Conservation (phyloP, 2,113 vertebrate species). For the Megaleporinus macrocephalus region DNA sequence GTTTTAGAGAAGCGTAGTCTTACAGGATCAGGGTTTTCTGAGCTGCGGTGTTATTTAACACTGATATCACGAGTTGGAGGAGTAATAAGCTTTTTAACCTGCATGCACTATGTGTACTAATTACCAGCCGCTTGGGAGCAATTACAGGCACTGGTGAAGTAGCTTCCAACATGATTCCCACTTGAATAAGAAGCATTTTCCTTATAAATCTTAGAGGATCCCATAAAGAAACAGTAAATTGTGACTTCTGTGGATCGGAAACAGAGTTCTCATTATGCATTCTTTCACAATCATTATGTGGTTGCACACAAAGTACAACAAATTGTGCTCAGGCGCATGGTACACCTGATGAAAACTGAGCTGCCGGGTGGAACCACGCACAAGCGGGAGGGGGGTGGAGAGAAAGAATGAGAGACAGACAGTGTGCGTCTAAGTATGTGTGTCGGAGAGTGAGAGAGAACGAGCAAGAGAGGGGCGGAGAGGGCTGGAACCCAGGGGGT, state of each 20-base stretch:
- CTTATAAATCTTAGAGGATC: background rate
- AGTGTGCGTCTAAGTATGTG: background rate
- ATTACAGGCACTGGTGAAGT: background rate
- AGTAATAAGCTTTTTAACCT: background rate
- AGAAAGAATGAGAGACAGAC: slow-evolving; percentile 19
- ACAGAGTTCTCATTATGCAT: background rate
- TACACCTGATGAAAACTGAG: slow-evolving; percentile 75
- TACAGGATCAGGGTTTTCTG: background rate
- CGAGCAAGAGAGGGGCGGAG: slow-evolving; percentile 61
- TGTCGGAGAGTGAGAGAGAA: slow-evolving; percentile 55
- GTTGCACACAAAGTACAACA: background rate
- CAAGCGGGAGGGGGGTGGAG: slow-evolving; percentile 30
- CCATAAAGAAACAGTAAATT: background rate
- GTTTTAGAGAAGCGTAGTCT: background rate
- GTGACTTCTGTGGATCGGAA: background rate
- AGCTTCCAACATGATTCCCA: background rate
- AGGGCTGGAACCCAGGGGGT: slow-evolving; percentile 66
- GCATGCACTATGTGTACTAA: background rate
- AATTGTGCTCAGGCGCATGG: slow-evolving; percentile 50
- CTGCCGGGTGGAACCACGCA: slow-evolving; percentile 72
- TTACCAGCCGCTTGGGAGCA: background rate
- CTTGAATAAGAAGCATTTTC: slow-evolving; percentile 3
- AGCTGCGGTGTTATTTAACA: background rate
- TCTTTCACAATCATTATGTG: background rate
- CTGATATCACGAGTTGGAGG: background rate